phyloP scores from a whole-genome alignment of 2,113 vertebrate genomes.

The Sprattus sprattus region DNA sequence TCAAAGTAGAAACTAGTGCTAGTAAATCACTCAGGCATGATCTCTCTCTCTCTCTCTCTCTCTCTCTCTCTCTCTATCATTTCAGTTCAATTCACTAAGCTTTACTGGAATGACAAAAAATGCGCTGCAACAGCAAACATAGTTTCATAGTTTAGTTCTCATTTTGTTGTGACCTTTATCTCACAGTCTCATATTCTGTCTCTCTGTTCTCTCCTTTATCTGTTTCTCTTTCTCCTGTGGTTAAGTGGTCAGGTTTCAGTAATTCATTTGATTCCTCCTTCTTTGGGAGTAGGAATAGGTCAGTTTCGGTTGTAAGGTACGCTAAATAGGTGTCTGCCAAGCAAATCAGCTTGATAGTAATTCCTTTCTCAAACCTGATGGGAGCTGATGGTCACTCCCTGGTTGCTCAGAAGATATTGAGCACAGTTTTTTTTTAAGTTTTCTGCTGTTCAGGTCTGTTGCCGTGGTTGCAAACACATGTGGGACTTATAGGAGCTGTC shows the following conservation, averaged over 20 bases:
- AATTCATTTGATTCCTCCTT: neutral
- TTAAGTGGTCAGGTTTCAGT: neutral
- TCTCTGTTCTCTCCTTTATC: neutral
- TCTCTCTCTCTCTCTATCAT: neutral
- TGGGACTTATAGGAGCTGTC: neutral
- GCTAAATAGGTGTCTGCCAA: neutral
- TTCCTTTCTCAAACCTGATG: neutral
- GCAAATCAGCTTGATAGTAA: neutral
- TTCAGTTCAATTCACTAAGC: neutral
- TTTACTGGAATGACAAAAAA: neutral
- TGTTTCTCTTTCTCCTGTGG: neutral
- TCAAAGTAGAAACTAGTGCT: neutral
- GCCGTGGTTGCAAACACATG: neutral
- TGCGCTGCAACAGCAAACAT: neutral
- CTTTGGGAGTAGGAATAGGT: neutral
- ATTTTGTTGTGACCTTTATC: neutral
- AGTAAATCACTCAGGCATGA: slow-evolving; percentile 1
- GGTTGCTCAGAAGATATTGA: neutral
- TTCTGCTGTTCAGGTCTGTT: neutral
- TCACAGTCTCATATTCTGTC: neutral
- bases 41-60: neutral
- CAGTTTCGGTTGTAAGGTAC: neutral
- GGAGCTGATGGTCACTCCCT: neutral
- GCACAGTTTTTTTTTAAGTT: neutral
- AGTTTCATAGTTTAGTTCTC: neutral